phyloP scores from a whole-genome alignment of 2,113 vertebrate species.

The Heloderma charlesbogerti region DNA sequence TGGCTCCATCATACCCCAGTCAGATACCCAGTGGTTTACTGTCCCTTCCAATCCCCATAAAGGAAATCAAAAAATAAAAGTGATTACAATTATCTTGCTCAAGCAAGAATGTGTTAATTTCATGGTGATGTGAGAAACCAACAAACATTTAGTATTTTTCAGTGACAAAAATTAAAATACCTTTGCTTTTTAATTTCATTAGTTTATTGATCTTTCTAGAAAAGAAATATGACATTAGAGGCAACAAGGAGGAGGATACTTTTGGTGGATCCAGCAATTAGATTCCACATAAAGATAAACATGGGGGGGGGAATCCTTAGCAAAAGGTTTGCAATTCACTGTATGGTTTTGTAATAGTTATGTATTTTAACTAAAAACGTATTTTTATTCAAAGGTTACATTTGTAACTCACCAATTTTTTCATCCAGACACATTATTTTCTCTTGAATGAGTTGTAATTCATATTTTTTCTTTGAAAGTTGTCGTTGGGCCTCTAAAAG shows the following conservation, averaged over 20 bases:
- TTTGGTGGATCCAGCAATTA: neutral
- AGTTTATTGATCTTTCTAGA: neutral
- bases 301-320: neutral
- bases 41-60: neutral
- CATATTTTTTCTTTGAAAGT: slow-evolving; percentile 79
- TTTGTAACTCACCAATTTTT: slow-evolving; percentile 78
- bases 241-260: neutral
- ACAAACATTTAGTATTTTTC: neutral
- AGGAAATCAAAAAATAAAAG: neutral
- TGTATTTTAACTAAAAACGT: slow-evolving; percentile 16
- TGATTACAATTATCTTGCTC: no score
- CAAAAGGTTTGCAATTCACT: neutral
- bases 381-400: slow-evolving; percentile 17
- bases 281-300: neutral
- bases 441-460: slow-evolving; percentile 80
- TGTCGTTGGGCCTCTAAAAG: slow-evolving; percentile 79
- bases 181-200: slow-evolving; percentile 10
- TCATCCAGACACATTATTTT: slow-evolving; percentile 81
- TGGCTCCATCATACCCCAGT: neutral
- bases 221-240: neutral
- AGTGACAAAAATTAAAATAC: slow-evolving; percentile 8
- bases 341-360: neutral
- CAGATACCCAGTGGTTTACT: neutral
- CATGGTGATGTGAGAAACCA: neutral
- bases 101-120: neutral